phyloP scores from a whole-genome alignment of 1,140 invertebrate species.

The Chrysoperla carnea region DNA sequence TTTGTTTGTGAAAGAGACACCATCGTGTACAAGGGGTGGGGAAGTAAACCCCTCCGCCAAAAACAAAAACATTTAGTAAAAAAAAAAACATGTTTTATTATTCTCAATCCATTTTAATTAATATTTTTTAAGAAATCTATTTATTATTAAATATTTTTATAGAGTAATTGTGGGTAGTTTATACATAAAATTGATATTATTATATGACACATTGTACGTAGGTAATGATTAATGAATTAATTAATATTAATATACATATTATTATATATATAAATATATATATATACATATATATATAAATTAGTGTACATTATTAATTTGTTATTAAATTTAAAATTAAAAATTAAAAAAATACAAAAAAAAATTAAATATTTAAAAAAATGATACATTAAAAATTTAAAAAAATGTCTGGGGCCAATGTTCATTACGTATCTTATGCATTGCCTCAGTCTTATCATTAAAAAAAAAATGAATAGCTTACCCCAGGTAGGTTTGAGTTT shows the following conservation, averaged over 20 bases:
- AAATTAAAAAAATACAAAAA: not conserved
- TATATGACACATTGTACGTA: not conserved
- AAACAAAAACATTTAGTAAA: not conserved
- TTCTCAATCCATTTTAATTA: not conserved
- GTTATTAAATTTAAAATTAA: no score
- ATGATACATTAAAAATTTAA: not conserved
- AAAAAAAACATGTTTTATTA: not conserved
- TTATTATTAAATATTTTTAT: not conserved
- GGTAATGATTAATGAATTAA: not conserved
- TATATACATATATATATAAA: not conserved
- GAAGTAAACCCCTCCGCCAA: not conserved
- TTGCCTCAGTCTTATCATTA: not conserved
- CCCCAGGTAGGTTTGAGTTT: no score
- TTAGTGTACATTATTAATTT: not conserved
- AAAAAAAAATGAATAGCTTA: no score
- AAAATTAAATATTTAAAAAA: not conserved
- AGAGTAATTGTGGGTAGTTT: not conserved
- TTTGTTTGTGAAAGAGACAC: not conserved
- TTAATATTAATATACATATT: not conserved
- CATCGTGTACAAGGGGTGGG: not conserved
- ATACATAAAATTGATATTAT: not conserved
- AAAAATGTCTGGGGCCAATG: not conserved
- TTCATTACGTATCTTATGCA: not conserved
- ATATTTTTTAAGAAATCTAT: not conserved
- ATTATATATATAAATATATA: not conserved